Base-by-base conservation (phyloP, 2,888 invertebrate genomes). In the Oscheius sp. region DNA sequence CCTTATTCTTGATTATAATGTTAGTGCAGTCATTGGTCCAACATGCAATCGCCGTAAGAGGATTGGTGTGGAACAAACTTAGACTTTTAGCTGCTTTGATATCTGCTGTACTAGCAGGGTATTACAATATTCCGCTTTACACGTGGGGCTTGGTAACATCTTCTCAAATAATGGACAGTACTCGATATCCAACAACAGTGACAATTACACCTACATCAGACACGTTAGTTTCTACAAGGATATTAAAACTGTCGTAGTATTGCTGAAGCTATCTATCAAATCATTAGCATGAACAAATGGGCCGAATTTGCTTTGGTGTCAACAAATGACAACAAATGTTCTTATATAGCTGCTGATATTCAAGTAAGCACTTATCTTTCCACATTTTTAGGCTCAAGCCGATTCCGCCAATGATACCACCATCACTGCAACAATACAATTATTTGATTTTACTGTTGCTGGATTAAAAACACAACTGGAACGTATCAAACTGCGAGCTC, bases 1-100 rank as follows among this genome's bases (percentile, higher is more conserved):
- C 24, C 33, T 77, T 6, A 47, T 77, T 45, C 64, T 66, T 32
- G 69, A 73, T 41, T 49, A 66, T 4, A 75, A 77, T 57, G 74
- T 77, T 12, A 72, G 72, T 51, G 72, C 67, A 0, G 73, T 77
- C n/a, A 73, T 77, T 47, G 77, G 77, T 2, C 77, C 77, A 2
- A 73, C 71, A 0, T 77, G 77, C 49, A 75, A 77, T 59, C 30
- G 50, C 45, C 59, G 73, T 70, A 1, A 14, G 20, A 36, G 5
- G 22, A 9, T 17, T 20, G 4, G n/a, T 26, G 14, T 17, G 1
- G 14, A 67, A 9, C 4, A 12, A 17, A 12, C 54, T n/a, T 22
- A n/a, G 12, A 28, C 30, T 38, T 47, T 65, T 20, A 62, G 77
- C 75, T 47, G 73, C 72, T 2, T 45, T 77, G 0, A 68, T 73